Evolutionary conservation across 2,797 vertebrate genomes (phyloP).

Genomic region (Adelosebastes latens): DNA sequence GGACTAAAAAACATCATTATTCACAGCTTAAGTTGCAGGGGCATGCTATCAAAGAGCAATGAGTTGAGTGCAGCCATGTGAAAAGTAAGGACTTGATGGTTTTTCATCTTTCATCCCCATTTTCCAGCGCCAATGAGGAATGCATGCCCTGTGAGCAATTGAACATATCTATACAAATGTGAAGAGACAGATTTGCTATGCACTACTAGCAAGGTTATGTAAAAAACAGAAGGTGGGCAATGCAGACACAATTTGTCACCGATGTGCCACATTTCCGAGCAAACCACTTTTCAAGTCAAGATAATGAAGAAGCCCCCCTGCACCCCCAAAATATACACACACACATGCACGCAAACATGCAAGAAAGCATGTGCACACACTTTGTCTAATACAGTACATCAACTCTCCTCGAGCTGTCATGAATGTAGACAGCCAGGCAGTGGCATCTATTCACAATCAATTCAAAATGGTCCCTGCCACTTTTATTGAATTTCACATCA

Average conservation of each 20-base stretch:
- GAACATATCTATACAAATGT: conserved; percentile 66
- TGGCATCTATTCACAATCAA: conserved; percentile 72
- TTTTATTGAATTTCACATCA: conserved; percentile 78
- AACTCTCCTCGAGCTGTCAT: conserved; percentile 68
- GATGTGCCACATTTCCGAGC: conserved; percentile 52
- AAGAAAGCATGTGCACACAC: conserved; percentile 8
- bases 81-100: conserved; percentile 57
- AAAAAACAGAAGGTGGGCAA: conserved; percentile 54
- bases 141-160: conserved; percentile 61
- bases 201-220: conserved; percentile 70
- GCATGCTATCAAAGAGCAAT: conserved; percentile 61
- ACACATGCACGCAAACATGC: background rate
- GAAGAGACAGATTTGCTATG: conserved; percentile 65
- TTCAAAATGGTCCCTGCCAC: conserved; percentile 68
- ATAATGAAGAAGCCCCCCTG: conserved; percentile 56
- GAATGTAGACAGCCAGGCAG: conserved; percentile 63
- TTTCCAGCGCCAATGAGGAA: conserved; percentile 53
- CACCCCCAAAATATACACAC: background rate
- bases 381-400: conserved; percentile 51
- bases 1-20: conserved; percentile 62
- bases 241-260: conserved; percentile 62
- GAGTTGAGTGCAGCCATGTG: conserved; percentile 67
- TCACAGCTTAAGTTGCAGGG: conserved; percentile 62
- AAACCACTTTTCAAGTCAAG: conserved; percentile 66
- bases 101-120: conserved; percentile 48